Evolutionary conservation across 2,113 vertebrate genomes (phyloP).

Genomic region (Forbesichthys agassizii): DNA sequence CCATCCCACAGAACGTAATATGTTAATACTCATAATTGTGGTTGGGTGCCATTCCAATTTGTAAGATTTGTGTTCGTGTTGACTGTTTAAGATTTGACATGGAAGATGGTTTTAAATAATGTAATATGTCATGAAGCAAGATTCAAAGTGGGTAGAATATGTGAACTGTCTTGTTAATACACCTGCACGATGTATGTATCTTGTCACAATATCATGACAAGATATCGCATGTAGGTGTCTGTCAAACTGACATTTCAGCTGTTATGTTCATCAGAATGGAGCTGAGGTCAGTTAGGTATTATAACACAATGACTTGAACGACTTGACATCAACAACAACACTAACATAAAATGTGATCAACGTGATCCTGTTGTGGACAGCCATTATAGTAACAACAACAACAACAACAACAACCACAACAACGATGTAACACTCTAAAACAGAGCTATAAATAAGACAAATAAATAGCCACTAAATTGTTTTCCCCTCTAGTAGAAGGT

Average conservation of each 20-base stretch:
- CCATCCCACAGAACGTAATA: too few species aligned
- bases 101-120: too few species aligned
- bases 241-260: conserved; percentile 12
- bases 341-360: not conserved
- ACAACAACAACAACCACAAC: too few species aligned
- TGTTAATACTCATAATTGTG: too few species aligned
- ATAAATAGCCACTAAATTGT: too few species aligned
- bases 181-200: not conserved
- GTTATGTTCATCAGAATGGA: conserved; percentile 29
- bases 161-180: not conserved
- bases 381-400: not conserved
- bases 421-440: not conserved
- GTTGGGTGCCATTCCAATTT: too few species aligned
- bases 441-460: too few species aligned
- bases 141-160: too few species aligned
- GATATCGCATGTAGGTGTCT: conserved; percentile 1
- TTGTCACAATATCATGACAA: not conserved
- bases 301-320: not conserved
- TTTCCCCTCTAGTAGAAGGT: too few species aligned
- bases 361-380: not conserved
- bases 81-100: too few species aligned
- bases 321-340: not conserved
- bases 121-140: too few species aligned
- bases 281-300: not conserved
- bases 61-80: too few species aligned